Conservation (phyloP, 2,113 vertebrate species). For the Epinephelus cyanopodus region DNA sequence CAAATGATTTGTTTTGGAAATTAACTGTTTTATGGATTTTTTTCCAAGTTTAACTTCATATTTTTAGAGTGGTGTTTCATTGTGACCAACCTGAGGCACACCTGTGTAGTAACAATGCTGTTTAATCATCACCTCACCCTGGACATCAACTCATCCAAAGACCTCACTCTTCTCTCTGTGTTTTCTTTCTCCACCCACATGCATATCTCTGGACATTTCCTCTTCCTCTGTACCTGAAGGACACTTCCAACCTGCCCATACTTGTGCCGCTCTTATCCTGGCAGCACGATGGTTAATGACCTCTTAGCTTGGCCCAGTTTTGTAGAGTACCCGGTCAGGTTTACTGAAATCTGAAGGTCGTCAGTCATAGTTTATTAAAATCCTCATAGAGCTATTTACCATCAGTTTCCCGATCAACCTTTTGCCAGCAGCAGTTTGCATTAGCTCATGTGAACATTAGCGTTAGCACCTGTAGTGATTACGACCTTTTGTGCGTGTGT, state of each 20-base stretch:
- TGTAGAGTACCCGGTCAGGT: slow-evolving; percentile 6
- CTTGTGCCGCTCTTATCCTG: background rate
- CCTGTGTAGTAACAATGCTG: too few species aligned
- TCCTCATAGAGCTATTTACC: background rate
- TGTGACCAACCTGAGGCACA: too few species aligned
- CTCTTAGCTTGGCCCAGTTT: background rate
- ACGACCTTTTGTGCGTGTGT: background rate
- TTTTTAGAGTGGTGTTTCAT: too few species aligned
- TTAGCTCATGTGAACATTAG: background rate
- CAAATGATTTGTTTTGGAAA: too few species aligned
- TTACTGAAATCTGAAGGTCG: background rate
- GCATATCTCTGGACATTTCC: slow-evolving; percentile 59
- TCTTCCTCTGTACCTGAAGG: slow-evolving; percentile 26
- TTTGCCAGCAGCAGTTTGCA: slow-evolving; percentile 14
- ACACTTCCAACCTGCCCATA: background rate
- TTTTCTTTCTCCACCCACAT: slow-evolving; percentile 60
- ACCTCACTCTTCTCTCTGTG: slow-evolving; percentile 37
- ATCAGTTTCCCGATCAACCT: background rate
- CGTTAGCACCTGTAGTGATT: slow-evolving; percentile 19
- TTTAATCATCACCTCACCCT: too few species aligned
- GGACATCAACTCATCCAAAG: background rate
- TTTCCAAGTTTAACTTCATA: too few species aligned
- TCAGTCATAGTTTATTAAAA: slow-evolving; percentile 1
- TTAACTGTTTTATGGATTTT: too few species aligned
- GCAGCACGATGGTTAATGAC: background rate